Base-by-base conservation (phyloP, 2,113 vertebrate genomes). In the Callopanchax toddi region DNA sequence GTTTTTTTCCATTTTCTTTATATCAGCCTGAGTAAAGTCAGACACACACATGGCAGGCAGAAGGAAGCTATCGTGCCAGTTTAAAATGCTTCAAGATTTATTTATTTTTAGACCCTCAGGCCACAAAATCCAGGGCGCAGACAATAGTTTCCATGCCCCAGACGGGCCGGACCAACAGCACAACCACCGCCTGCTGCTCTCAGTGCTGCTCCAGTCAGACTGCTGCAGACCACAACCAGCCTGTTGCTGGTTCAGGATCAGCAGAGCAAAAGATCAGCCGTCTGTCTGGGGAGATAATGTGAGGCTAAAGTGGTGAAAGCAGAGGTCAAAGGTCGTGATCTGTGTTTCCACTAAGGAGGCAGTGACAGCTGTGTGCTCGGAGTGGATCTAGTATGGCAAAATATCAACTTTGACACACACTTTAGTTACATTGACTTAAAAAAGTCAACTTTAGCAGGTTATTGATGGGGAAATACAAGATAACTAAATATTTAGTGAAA, bases 21-120 rank as follows among this genome's bases (percentile, higher is more conserved):
- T 34, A 42, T 46, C 1, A 23, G 20, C 29, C 53, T 17, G 26
- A 36, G 61, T 75, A 54, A 61, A 74, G 60, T 70, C 52, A 45
- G 57, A 77, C 15, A 81, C 72, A n/a, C 78, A 84, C 72, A 70
- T 77, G 83, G 85, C 81, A 67, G 64, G 75, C 81, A 84, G 81
- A 77, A 62, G 72, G 83, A 82, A 82, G 82, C 71, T 57, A 82
- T 32, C 80, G 72, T 72, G 76, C 59, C 84, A 76, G 61, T 52
- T 75, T 49, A 60, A 67, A 86, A 78, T 56, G 54, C 69, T 48
- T 20, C 7, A 63, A 25, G 54, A 58, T 74, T 67, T 46, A 44
- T 55, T 26, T 3, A 32, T 32, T 3, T 9, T 17, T 61, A 45
- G 64, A 61, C 62, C 74, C 63, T 44, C 44, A 18, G 71, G 78